phyloP scores from a whole-genome alignment of 2,797 vertebrate species.

The Zonotrichia albicollis region DNA sequence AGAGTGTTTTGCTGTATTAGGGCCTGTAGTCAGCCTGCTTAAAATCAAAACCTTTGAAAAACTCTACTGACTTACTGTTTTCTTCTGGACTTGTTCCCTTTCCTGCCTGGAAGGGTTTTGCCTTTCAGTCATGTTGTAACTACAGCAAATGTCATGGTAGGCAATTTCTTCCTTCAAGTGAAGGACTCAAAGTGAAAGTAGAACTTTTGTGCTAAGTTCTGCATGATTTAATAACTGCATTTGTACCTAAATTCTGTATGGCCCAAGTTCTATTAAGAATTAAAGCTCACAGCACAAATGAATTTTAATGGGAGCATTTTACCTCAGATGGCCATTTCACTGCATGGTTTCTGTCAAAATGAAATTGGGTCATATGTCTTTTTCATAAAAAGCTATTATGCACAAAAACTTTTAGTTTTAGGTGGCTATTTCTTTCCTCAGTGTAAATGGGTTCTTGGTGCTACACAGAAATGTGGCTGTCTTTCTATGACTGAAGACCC shows the following conservation, averaged over 20 bases:
- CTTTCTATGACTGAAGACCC: not conserved
- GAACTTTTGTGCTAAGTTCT: not conserved
- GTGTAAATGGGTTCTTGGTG: not conserved
- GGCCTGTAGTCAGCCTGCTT: not conserved
- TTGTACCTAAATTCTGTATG: not conserved
- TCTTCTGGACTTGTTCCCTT: not conserved
- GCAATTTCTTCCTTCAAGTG: not conserved
- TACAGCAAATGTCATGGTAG: not conserved
- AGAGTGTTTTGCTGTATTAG: not conserved
- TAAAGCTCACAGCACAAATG: not conserved
- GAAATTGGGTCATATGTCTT: not conserved
- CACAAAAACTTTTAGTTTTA: not conserved
- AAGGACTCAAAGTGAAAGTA: not conserved
- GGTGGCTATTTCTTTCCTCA: not conserved
- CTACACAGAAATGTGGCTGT: not conserved
- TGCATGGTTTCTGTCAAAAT: not conserved
- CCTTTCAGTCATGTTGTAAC: not conserved
- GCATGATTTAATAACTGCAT: not conserved
- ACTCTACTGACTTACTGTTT: not conserved
- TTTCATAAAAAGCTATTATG: not conserved
- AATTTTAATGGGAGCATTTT: slow-evolving; percentile 17
- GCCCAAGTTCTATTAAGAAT: not conserved
- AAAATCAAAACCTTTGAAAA: not conserved
- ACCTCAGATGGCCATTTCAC: not conserved
- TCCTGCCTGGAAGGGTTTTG: not conserved